phyloP scores from a whole-genome alignment of 2,888 invertebrate genomes.

The Nomada ruficornis region DNA sequence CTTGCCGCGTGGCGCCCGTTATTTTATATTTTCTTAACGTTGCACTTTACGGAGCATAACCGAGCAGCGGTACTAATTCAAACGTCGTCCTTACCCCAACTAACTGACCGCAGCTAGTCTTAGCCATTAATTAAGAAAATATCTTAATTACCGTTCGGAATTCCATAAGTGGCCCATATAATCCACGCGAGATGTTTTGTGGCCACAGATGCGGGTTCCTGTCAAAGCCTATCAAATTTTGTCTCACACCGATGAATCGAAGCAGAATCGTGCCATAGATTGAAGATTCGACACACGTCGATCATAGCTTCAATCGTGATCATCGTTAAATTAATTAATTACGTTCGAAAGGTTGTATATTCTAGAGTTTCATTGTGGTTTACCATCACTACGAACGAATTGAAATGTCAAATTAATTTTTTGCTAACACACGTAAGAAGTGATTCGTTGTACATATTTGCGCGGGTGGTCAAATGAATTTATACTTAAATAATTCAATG shows the following conservation, averaged over 20 bases:
- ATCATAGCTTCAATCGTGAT: neutral
- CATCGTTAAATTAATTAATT: neutral
- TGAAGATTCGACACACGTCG: neutral
- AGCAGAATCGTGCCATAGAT: neutral
- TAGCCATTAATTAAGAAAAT: constrained; percentile 74
- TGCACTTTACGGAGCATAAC: constrained; percentile 70
- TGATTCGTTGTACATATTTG: no score
- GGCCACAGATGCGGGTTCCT: constrained; percentile 46
- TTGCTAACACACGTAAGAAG: neutral
- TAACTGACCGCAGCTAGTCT: constrained; percentile 45
- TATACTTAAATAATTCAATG: no score
- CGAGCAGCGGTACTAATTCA: constrained; percentile 73
- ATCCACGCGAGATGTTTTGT: constrained; percentile 2
- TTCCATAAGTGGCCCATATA: constrained; percentile 70
- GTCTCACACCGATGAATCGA: constrained; percentile 15
- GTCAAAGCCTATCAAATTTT: constrained; percentile 19
- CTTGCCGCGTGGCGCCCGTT: constrained; percentile 33
- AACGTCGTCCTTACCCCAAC: constrained; percentile 62
- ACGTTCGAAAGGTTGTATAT: no score
- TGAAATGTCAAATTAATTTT: neutral
- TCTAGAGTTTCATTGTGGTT: neutral
- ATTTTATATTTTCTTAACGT: constrained; percentile 54
- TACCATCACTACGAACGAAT: no score
- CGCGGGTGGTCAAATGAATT: no score
- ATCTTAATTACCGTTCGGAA: constrained; percentile 77